phyloP scores from a whole-genome alignment of 2,888 invertebrate genomes.

The Tipula helvola region DNA sequence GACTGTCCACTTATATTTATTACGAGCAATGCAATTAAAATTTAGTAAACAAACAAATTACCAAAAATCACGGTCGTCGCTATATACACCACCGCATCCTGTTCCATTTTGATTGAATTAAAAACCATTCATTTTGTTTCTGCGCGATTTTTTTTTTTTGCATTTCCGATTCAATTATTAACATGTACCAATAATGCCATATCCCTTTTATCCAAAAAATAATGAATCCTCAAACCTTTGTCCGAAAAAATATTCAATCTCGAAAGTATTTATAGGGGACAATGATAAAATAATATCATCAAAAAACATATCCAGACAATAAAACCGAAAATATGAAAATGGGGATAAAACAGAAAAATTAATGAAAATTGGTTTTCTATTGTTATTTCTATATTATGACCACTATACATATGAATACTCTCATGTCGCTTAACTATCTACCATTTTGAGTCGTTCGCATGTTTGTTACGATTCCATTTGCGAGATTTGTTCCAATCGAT shows the following conservation, averaged over 20 bases:
- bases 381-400: not conserved
- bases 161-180: not conserved
- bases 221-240: not conserved
- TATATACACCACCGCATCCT: not conserved
- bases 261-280: not conserved
- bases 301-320: not conserved
- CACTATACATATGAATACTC: not conserved
- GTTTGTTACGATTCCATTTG: not conserved
- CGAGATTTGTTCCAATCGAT: not conserved
- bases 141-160: not conserved
- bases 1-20: no score
- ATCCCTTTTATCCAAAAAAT: not conserved
- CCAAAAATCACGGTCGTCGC: not conserved
- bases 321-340: not conserved
- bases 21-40: not conserved
- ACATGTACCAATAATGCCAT: not conserved
- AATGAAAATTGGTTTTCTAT: constrained; percentile 4
- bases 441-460: not conserved
- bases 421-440: not conserved
- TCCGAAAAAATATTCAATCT: not conserved
- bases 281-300: not conserved
- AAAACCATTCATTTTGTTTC: not conserved
- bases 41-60: not conserved
- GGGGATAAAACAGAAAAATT: not conserved
- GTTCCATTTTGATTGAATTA: not conserved